Percentiles rank a stretch among this genome's conserved stretches.
Evolutionary conservation across 2,797 vertebrate genomes (phyloP).

Genomic region (Eidolon dupreanum): DNA sequence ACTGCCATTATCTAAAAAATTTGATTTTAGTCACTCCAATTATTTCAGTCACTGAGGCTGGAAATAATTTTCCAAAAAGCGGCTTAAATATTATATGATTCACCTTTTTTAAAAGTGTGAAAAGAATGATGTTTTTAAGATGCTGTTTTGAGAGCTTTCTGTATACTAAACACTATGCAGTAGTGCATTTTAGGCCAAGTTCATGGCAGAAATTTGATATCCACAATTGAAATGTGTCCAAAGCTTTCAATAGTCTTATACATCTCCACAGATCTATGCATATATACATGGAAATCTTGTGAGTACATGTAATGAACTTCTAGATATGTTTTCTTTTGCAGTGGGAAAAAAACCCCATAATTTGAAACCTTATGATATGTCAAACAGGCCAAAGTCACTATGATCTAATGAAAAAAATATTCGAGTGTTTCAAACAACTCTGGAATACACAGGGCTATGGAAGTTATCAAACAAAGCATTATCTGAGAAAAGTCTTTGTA

Average conservation of each 20-base stretch:
- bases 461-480: slow-evolving; percentile 48
- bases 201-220: background rate
- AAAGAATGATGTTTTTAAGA: background rate
- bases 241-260: background rate
- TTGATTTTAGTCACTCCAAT: slow-evolving; percentile 17
- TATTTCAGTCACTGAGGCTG: background rate
- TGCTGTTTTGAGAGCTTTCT: background rate
- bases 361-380: slow-evolving; percentile 21
- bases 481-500: slow-evolving; percentile 12
- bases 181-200: background rate
- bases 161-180: background rate
- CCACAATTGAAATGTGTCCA: background rate
- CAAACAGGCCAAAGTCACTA: slow-evolving; percentile 3
- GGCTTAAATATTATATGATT: slow-evolving; percentile 18
- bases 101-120: background rate
- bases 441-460: background rate
- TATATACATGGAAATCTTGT: background rate
- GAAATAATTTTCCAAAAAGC: slow-evolving; percentile 18
- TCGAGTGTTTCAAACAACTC: slow-evolving; percentile 41
- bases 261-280: background rate
- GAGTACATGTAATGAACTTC: background rate
- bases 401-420: slow-evolving; percentile 47
- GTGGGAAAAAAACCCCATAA: background rate
- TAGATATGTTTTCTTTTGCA: background rate
- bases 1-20: background rate